A percentile compares a stretch with the other conserved stretches of the same genome.
Conservation (phyloP, 37 sponge, comb jelly and placozoan species). For the Axinella damicornis region DNA sequence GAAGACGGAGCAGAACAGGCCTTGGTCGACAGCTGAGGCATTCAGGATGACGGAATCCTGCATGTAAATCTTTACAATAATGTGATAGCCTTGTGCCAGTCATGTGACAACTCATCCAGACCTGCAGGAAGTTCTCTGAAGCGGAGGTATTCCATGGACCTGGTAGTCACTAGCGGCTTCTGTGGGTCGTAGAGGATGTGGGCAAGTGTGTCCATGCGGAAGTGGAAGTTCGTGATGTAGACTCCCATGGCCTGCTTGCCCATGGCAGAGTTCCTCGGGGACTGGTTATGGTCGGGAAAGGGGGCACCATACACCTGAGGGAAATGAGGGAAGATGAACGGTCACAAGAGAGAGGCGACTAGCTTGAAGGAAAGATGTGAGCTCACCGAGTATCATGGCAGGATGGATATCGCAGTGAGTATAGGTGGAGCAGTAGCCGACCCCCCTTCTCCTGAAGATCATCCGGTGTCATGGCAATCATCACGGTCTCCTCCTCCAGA, state of each 20-base stretch:
- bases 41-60: constrained; percentile 99
- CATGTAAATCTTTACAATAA: too few species aligned
- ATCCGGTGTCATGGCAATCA: constrained; percentile 99
- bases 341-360: too few species aligned
- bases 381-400: constrained; percentile 97
- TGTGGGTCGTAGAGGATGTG: constrained; percentile 99
- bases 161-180: constrained; percentile 99
- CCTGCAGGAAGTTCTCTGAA: constrained; percentile 99
- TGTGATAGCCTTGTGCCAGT: not conserved
- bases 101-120: constrained; percentile 1
- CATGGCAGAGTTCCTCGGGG: constrained; percentile 99
- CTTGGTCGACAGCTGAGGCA: constrained; percentile 90
- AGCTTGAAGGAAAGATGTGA: too few species aligned
- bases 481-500: constrained; percentile 98
- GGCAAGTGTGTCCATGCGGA: constrained; percentile 99
- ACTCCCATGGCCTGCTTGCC: constrained; percentile 99
- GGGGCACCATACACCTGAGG: constrained; percentile 96
- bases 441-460: constrained; percentile 80
- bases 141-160: constrained; percentile 99
- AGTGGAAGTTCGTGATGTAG: constrained; percentile 99
- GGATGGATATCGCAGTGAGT: constrained; percentile 99
- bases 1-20: constrained; percentile 96
- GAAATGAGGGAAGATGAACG: too few species aligned
- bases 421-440: constrained; percentile 96
- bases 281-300: constrained; percentile 99